Evolutionary conservation across 1,140 invertebrate species (phyloP), one percentile per base, ranked within the genome.

Genomic region (Aleiodes sp.): DNA sequence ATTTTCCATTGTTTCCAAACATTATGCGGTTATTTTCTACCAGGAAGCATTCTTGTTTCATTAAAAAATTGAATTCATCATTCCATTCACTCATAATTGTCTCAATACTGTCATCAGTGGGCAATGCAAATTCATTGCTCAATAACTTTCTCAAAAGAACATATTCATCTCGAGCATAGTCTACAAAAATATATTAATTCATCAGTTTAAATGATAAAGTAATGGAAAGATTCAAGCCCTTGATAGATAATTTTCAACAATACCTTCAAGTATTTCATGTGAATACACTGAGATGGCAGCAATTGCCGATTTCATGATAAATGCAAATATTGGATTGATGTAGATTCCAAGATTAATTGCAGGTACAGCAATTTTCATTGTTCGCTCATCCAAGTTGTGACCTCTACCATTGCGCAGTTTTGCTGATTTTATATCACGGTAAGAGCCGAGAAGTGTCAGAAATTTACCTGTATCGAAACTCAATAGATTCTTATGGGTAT

Each of bases 321-420:
- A 92, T 75, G 91, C 90, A 46, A 94, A 83, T 28, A 88, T 85
- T 1, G 92, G 91, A 86, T 94, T 94, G 10, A 92, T 86, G 78
- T 94, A 94, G 68, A 93, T 83, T 75, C 92, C 90, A 28, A 93
- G 75, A 75, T 91, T 91, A 35, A 94, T 85, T 39, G 90, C 86
- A 0, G 93, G 90, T 19, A 94, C 87, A 0, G 91, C 90, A 60
- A 88, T 85, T 52, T 82, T 84, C 88, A 94, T 92, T 3, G 90
- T 92, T 68, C 89, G 80, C 3, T 90, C 86, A 35, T 85, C 85
- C 4, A 94, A 75, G 2, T 82, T 80, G 79, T 93, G 90, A 1
- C 91, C 92, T 85, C 89, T 87, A 69, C 92, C 73, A 14, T 75
- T 76, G 19, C 56, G 71, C 46, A 68, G 52, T 39, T 79, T 76